Evolutionary conservation across 1,140 invertebrate species (phyloP), one percentile per base, ranked within the genome.

Genomic region (Pomacea maculata): DNA sequence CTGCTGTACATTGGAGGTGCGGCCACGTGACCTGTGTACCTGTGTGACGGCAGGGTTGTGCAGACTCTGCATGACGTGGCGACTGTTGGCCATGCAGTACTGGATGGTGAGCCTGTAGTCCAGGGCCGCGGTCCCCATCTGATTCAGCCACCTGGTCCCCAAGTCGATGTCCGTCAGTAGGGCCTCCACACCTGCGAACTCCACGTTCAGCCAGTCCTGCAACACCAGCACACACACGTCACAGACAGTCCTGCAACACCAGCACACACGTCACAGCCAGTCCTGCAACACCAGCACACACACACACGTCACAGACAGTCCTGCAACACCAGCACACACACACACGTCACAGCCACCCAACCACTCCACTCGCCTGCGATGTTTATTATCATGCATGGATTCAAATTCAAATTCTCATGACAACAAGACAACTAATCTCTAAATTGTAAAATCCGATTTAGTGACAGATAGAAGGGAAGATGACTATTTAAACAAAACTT

Each of bases 31-130:
- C 34, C 34, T 45, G 34, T 45, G 34, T 86, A 86, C 87, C 84
- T 87, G 86, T n/a, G 86, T 85, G 15, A 88, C 87, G 34, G 78
- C 80, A 21, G 86, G 83, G 45, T 85, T 83, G 25, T 83, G 57
- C 0, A 88, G 68, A 0, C 83, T 64, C 65, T 87, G 86, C 81
- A 88, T 80, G 19, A 83, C 75, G 65, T 87, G 82, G 19, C 86
- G 78, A 34, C 83, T 80, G 52, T 85, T 83, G 52, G 87, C 34
- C 86, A 87, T 87, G 72, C 87, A 87, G 76, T 88, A 88, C 73
- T 86, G 87, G 15, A 88, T 86, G 21, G 79, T 83, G 21, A 87
- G 80, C 9, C 78, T 77, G 57, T 76, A 68, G 25, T 83, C 81
- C 14, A 75, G 64, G 0, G 86, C 86, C 12, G 75, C 87, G 8